Percentiles rank a stretch among this genome's conserved stretches.
Conservation (phyloP, 1,140 invertebrate genomes). For the Drosophila grimshawi region DNA sequence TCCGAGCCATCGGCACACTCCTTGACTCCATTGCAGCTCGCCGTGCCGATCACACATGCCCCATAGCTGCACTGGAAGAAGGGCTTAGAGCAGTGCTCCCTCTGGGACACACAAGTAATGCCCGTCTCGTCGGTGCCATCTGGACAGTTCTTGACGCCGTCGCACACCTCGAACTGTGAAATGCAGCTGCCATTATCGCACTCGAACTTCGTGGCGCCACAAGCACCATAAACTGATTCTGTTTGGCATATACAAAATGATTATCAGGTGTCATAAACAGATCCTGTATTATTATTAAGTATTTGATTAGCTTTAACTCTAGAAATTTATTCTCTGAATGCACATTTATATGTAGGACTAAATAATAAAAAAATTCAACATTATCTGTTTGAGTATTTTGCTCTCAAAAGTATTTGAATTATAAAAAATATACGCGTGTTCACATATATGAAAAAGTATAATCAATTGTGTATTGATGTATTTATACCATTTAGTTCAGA, state of each 20-base stretch:
- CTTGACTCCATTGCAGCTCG: slow-evolving; percentile 86
- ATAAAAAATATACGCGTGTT: too few species aligned
- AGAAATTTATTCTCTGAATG: too few species aligned
- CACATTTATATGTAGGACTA: too few species aligned
- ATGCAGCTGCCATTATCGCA: slow-evolving; percentile 78
- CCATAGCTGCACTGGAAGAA: slow-evolving; percentile 87
- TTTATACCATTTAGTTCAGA: too few species aligned
- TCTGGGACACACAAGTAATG: slow-evolving; percentile 59
- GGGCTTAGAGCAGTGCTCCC: slow-evolving; percentile 83
- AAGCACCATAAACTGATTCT: slow-evolving; percentile 28
- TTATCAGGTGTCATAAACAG: too few species aligned
- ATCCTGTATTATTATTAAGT: not conserved
- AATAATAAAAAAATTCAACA: too few species aligned
- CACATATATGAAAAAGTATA: too few species aligned
- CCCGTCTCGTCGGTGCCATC: slow-evolving; percentile 88
- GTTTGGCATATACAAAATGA: not conserved
- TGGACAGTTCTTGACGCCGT: slow-evolving; percentile 85
- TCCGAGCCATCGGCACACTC: slow-evolving; percentile 90
- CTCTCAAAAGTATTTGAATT: too few species aligned
- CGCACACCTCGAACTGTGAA: slow-evolving; percentile 68
- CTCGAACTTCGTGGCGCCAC: slow-evolving; percentile 42
- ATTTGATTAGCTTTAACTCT: not conserved
- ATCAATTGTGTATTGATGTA: too few species aligned
- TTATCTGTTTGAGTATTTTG: too few species aligned
- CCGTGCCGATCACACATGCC: slow-evolving; percentile 86